Conservation (phyloP, 2,113 vertebrate species). For the Oncorhynchus kisutch region DNA sequence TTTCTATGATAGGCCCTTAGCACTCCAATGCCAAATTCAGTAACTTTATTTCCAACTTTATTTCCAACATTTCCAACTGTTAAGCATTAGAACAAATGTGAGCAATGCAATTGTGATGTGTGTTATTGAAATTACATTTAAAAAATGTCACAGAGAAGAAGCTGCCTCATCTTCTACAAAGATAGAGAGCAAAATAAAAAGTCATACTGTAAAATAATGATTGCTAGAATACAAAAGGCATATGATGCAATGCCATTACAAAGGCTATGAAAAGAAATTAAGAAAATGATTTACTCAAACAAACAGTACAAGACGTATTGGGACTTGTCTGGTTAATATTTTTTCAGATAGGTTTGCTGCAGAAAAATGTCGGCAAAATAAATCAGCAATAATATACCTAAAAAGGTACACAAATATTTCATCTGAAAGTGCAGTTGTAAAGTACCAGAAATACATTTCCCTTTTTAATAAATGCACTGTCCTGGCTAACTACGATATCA, state of each 20-base stretch:
- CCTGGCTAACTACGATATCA: not conserved
- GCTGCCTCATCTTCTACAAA: slow-evolving; percentile 6
- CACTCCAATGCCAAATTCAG: not conserved
- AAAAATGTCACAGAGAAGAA: slow-evolving; percentile 29
- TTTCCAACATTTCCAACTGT: slow-evolving; percentile 42
- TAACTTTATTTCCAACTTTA: slow-evolving; percentile 33
- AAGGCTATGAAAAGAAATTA: not conserved
- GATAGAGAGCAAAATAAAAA: slow-evolving; percentile 22
- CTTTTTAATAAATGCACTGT: slow-evolving; percentile 30
- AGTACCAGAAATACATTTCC: slow-evolving; percentile 27
- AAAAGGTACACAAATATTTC: slow-evolving; percentile 2
- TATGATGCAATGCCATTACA: not conserved
- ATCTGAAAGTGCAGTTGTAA: slow-evolving; percentile 47
- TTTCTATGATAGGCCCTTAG: not conserved
- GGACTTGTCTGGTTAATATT: not conserved
- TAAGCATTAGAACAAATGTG: slow-evolving; percentile 28
- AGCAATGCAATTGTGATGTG: slow-evolving; percentile 27
- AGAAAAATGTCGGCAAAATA: not conserved
- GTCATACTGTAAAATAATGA: slow-evolving; percentile 26
- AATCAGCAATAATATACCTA: not conserved
- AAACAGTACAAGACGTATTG: not conserved
- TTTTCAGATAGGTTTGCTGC: not conserved
- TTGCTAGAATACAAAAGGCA: not conserved
- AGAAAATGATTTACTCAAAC: not conserved
- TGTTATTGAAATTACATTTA: slow-evolving; percentile 5